phyloP scores from a whole-genome alignment of 2,888 invertebrate species.

The Xestia c-nigrum region DNA sequence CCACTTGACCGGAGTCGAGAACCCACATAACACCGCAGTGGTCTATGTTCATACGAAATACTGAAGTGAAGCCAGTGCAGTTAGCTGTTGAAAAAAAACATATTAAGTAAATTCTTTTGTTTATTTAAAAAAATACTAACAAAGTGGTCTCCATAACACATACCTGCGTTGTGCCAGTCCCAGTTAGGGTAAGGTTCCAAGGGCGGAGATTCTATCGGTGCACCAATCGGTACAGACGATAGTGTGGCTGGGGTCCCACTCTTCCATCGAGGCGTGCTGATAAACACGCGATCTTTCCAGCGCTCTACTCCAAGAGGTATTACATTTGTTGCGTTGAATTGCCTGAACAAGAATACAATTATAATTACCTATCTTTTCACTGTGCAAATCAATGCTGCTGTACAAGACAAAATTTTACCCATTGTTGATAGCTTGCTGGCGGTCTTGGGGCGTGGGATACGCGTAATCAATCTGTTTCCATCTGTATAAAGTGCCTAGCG shows the following conservation, averaged over 20 bases:
- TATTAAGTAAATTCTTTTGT: too few relatives aligned
- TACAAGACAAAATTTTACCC: slow-evolving; percentile 72
- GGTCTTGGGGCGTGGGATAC: slow-evolving; percentile 72
- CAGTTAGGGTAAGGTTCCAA: slow-evolving; percentile 94
- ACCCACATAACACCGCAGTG: slow-evolving; percentile 95
- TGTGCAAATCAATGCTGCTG: not conserved
- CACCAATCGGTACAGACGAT: slow-evolving; percentile 91
- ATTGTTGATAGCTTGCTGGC: slow-evolving; percentile 76
- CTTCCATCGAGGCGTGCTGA: slow-evolving; percentile 95
- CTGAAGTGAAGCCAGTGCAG: slow-evolving; percentile 92
- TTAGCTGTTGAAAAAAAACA: slow-evolving; percentile 76
- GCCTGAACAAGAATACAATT: slow-evolving; percentile 75
- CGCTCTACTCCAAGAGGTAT: slow-evolving; percentile 94
- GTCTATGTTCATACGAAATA: slow-evolving; percentile 95
- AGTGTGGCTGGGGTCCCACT: slow-evolving; percentile 94
- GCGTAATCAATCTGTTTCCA: slow-evolving; percentile 87
- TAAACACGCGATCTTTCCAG: slow-evolving; percentile 92
- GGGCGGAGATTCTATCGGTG: slow-evolving; percentile 90
- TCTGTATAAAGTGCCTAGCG: slow-evolving; percentile 82
- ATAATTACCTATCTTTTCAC: not conserved
- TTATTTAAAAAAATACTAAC: too few relatives aligned
- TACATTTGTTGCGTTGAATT: slow-evolving; percentile 93
- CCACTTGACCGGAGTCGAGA: slow-evolving; percentile 94
- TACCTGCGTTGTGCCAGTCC: slow-evolving; percentile 92
- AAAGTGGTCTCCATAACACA: too few relatives aligned